Evolutionary conservation across 2,113 vertebrate species (phyloP).

Genomic region (Phasianus colchicus): DNA sequence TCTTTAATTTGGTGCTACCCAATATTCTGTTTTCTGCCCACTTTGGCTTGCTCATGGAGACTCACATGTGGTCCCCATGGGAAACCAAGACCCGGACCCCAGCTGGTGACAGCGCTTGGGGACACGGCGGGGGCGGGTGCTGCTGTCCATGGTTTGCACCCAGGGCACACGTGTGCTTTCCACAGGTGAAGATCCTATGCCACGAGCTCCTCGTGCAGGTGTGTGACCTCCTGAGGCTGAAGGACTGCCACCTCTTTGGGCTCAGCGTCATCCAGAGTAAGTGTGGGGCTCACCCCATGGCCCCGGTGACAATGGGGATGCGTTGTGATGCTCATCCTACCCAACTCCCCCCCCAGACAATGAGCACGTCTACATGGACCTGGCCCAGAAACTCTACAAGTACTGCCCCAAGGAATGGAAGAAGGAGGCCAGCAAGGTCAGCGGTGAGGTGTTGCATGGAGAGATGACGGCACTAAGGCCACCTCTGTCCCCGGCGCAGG

Average conservation of each 20-base stretch:
- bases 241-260: constrained; percentile 96
- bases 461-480: constrained; percentile 74
- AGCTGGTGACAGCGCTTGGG: accelerated
- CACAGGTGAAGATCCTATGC: constrained; percentile 94
- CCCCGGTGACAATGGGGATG: not conserved
- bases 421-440: constrained; percentile 98
- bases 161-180: not conserved
- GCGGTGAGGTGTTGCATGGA: constrained; percentile 77
- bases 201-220: constrained; percentile 95
- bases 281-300: not conserved
- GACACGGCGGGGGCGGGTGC: not conserved
- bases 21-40: not conserved
- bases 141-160: accelerated
- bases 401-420: constrained; percentile 99
- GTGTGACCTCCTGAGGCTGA: constrained; percentile 94
- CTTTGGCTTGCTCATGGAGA: not conserved
- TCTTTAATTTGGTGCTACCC: not conserved
- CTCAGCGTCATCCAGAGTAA: constrained; percentile 99
- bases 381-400: constrained; percentile 97
- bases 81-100: not conserved
- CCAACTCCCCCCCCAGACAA: constrained; percentile 84
- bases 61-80: accelerated
- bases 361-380: constrained; percentile 98
- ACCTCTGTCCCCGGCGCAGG: constrained; percentile 64
- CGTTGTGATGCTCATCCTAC: not conserved